Base-by-base conservation (phyloP, 2,113 vertebrate genomes). In the Chaetops frenatus region DNA sequence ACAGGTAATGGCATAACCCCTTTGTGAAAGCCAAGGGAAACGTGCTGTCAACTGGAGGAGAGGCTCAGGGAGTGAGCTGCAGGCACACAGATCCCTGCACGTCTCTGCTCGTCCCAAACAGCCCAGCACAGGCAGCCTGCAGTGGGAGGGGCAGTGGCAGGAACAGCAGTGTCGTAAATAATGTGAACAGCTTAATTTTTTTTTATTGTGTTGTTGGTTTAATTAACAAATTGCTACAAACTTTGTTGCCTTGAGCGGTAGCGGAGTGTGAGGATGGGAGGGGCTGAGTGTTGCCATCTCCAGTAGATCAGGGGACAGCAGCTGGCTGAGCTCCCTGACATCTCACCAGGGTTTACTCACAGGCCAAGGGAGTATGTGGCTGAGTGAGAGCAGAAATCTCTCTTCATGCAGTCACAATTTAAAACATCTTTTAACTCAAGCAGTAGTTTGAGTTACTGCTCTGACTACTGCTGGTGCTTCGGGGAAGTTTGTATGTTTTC, bases 1-100 rank as follows among this genome's bases (percentile, higher is more conserved):
- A 98, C 99, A 99, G 99, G 99, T 99, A 98, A 97, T 60, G 84
- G 57, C 28, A 4, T 22, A 36, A 65, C 3, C 4, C 15, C 54
- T 17, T 10, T 15, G 72, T 27, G 53, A 38, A 74, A 81, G 54
- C 35, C n/a, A 29, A 53, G 19, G 44, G n/a, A n/a, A 67, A 28
- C 0, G 0, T 57, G 51, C 57, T 57, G 74, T 9, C 50, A 58
- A 0, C 4, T 33, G 33, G 12, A 79, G 36, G n/a, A 50, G 17
- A 47, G 81, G 72, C 95, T 81, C 16, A 6, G 81, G 58, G 72
- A 47, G 60, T 33, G 44, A 64, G 50, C 86, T 82, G 80, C 69
- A 40, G 90, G 60, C 5, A 0, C 9, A 0, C 67, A 19, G 48
- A 42, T 93, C 80, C 70, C 77, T 86, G 64, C 69, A n/a, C 0